Conservation (phyloP, 2,113 vertebrate species). For the Lophochroa leadbeateri region DNA sequence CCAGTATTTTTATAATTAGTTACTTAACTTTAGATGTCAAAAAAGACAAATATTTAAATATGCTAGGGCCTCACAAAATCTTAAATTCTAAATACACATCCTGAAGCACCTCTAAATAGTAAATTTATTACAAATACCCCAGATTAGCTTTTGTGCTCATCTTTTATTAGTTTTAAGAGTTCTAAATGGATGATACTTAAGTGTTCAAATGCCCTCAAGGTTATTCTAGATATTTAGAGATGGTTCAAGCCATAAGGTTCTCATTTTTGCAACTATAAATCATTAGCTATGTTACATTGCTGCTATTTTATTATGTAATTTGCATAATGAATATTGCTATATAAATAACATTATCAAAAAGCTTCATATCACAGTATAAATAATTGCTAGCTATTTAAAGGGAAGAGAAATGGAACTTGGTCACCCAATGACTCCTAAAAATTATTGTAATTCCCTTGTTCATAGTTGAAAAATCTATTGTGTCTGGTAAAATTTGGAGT, state of each 20-base stretch:
- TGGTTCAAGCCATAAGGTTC: conserved; percentile 40
- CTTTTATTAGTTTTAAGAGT: conserved; percentile 14
- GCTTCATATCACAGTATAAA: conserved; percentile 60
- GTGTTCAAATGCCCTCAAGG: conserved; percentile 7
- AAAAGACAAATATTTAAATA: conserved; percentile 11
- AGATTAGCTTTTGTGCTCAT: background rate
- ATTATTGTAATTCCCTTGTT: background rate
- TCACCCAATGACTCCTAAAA: conserved; percentile 17
- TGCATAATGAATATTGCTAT: conserved; percentile 65
- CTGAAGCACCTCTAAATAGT: background rate
- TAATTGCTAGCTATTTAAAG: conserved; percentile 57
- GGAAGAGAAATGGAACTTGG: conserved; percentile 36
- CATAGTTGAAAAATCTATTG: background rate
- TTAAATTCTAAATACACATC: background rate
- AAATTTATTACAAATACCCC: background rate
- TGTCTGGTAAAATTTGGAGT: background rate
- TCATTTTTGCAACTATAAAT: conserved; percentile 59
- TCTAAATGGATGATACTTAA: conserved; percentile 4
- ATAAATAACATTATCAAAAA: conserved; percentile 65
- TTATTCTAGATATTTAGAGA: conserved; percentile 49
- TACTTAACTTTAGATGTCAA: background rate
- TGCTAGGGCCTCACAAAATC: background rate
- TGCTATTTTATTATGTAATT: conserved; percentile 66
- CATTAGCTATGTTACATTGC: conserved; percentile 9
- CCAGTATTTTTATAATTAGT: background rate